Conservation (phyloP, 1,140 invertebrate genomes). For the Portunus trituberculatus region DNA sequence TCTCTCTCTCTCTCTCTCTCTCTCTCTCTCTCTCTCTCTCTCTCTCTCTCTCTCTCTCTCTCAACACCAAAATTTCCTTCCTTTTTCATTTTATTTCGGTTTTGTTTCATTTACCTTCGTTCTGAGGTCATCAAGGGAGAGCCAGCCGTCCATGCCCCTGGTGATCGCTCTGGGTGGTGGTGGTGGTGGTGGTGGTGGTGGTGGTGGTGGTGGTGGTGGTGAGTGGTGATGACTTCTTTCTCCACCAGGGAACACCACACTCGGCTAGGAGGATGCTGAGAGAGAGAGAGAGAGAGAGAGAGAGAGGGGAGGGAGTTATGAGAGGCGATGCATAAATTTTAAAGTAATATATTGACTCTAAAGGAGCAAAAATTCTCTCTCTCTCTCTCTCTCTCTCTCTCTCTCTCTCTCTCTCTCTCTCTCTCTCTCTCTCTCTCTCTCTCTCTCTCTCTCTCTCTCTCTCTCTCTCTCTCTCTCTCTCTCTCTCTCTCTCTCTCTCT, state of each 20-base stretch:
- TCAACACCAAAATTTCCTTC: no score
- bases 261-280: background rate
- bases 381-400: constrained; percentile 51
- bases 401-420: constrained; percentile 48
- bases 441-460: constrained; percentile 60
- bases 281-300: background rate
- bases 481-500: constrained; percentile 57
- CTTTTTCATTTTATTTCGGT: no score
- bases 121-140: background rate
- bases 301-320: background rate
- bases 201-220: background rate
- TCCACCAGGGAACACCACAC: constrained; percentile 2
- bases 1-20: no score
- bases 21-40: no score
- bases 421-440: constrained; percentile 56
- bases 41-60: no score
- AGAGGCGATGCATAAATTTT: background rate
- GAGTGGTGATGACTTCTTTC: background rate
- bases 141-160: constrained; percentile 37
- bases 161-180: background rate
- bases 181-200: background rate
- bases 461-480: constrained; percentile 54
- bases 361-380: no score
- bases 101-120: background rate
- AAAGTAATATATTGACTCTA: no score